Conservation (phyloP, 2,797 vertebrate species). For the Anableps anableps region DNA sequence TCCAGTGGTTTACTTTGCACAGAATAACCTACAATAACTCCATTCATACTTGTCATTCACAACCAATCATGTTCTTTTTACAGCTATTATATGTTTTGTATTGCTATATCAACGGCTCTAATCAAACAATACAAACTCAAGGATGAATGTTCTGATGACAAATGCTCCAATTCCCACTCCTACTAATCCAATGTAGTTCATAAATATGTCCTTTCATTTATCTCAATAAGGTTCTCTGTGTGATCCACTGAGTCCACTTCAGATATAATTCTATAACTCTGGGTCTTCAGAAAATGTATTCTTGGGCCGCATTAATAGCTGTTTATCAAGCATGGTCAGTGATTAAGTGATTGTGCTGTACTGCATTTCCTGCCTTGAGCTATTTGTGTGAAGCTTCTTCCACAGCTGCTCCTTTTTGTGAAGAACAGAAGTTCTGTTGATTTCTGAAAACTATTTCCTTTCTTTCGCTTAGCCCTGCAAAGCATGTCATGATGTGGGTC, state of each 20-base stretch:
- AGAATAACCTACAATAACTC: not conserved
- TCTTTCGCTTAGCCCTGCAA: slow-evolving; percentile 35
- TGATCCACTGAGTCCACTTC: not conserved
- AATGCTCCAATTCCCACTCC: not conserved
- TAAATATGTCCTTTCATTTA: not conserved
- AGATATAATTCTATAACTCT: not conserved
- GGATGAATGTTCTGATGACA: not conserved
- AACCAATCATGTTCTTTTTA: not conserved
- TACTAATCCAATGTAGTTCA: not conserved
- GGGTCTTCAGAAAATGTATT: slow-evolving; percentile 6
- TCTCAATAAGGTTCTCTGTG: not conserved
- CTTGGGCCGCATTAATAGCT: not conserved
- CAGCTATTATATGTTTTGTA: not conserved
- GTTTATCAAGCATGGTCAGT: not conserved
- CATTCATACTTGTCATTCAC: not conserved
- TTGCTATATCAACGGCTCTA: not conserved
- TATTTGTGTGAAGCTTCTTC: slow-evolving; percentile 24
- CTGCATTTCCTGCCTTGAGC: slow-evolving; percentile 10
- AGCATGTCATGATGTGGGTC: slow-evolving; percentile 37
- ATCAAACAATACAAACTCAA: not conserved
- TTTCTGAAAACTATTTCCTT: slow-evolving; percentile 36
- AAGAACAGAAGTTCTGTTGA: slow-evolving; percentile 38
- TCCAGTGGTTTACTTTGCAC: not conserved
- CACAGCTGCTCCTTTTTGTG: slow-evolving; percentile 20
- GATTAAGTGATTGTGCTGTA: not conserved